phyloP scores from a whole-genome alignment of 2,113 vertebrate species.

The Laticauda colubrina region DNA sequence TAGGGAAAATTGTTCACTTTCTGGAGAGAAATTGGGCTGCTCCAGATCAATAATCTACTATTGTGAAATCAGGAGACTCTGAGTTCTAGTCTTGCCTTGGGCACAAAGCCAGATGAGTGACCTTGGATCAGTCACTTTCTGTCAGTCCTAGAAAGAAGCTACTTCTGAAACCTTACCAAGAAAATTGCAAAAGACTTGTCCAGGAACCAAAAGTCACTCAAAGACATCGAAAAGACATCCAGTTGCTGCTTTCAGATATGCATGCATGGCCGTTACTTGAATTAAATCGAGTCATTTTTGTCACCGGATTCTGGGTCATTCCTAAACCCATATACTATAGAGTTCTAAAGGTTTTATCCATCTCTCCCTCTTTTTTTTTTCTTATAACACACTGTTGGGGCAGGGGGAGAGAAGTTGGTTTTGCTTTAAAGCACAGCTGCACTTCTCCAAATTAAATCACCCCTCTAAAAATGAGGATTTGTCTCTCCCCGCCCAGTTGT shows the following conservation, averaged over 20 bases:
- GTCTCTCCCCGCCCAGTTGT: background rate
- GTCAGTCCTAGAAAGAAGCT: background rate
- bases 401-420: background rate
- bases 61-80: background rate
- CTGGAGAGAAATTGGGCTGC: background rate
- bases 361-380: too few species aligned
- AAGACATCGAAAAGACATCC: background rate
- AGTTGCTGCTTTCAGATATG: background rate
- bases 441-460: background rate
- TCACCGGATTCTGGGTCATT: background rate
- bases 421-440: background rate
- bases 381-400: background rate
- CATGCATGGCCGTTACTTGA: background rate
- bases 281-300: background rate
- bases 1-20: background rate
- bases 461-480: background rate
- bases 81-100: background rate
- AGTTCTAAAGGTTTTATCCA: background rate
- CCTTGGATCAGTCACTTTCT: background rate
- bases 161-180: background rate
- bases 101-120: background rate
- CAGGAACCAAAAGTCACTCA: background rate
- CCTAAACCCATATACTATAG: background rate
- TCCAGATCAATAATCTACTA: background rate
- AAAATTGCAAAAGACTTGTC: background rate